Percentiles rank a stretch among this genome's conserved stretches.
phyloP scores from a whole-genome alignment of 2,888 invertebrate species.

The Eubasilissa splendida region DNA sequence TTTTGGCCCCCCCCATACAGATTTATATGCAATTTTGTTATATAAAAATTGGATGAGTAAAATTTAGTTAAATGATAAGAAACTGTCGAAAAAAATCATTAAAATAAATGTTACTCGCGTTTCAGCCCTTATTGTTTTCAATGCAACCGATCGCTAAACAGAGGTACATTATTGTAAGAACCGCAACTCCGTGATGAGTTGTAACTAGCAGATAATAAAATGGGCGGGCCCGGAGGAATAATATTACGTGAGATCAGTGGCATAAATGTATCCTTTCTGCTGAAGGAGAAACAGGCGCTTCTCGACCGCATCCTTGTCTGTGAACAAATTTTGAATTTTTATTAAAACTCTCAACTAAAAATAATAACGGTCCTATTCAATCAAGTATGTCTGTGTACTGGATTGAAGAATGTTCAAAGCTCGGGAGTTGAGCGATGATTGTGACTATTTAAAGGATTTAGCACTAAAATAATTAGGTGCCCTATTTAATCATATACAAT shows the following conservation, averaged over 20 bases:
- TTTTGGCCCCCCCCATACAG: constrained; percentile 12
- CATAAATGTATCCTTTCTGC: constrained; percentile 82
- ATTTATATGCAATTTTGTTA: neutral
- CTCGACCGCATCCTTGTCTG: constrained; percentile 98
- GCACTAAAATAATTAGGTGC: too few relatives aligned
- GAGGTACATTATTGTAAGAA: neutral
- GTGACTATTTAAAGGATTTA: too few relatives aligned
- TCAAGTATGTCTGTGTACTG: too few relatives aligned
- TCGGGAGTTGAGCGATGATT: too few relatives aligned
- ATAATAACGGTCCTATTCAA: too few relatives aligned
- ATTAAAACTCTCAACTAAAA: too few relatives aligned
- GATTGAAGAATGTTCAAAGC: too few relatives aligned
- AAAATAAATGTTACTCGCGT: neutral
- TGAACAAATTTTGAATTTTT: constrained; percentile 59
- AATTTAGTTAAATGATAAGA: too few relatives aligned
- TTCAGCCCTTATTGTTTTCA: neutral
- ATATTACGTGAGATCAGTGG: constrained; percentile 67
- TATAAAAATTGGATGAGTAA: too few relatives aligned
- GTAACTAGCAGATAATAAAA: neutral
- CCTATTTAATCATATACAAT: too few relatives aligned
- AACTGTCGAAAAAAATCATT: too few relatives aligned
- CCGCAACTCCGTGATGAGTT: neutral
- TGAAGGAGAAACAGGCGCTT: constrained; percentile 90
- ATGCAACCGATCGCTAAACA: neutral
- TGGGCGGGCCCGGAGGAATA: constrained; percentile 4